Conservation (phyloP, 2,113 vertebrate species). For the Cyanocitta stelleri region DNA sequence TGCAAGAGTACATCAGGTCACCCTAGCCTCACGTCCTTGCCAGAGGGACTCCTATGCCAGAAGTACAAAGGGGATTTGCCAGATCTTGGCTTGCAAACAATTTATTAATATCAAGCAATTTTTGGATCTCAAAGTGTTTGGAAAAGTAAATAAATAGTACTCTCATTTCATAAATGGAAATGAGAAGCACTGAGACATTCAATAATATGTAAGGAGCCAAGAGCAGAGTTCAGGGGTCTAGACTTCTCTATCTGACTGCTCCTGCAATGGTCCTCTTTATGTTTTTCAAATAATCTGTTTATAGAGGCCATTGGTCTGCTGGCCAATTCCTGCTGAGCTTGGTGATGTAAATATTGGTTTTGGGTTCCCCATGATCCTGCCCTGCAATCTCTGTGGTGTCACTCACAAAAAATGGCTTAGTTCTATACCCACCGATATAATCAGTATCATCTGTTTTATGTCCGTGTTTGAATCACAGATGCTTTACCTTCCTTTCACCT, state of each 20-base stretch:
- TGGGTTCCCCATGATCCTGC: not conserved
- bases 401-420: not conserved
- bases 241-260: not conserved
- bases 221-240: not conserved
- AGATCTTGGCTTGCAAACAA: not conserved
- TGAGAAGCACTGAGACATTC: not conserved
- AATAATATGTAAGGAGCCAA: not conserved
- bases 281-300: not conserved
- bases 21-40: not conserved
- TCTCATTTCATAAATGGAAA: not conserved
- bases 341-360: not conserved
- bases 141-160: not conserved
- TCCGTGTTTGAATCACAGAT: not conserved
- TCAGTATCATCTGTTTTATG: not conserved
- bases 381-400: not conserved
- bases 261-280: not conserved
- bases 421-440: not conserved
- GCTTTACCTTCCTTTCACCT: not conserved
- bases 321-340: not conserved
- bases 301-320: not conserved
- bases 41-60: not conserved
- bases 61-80: not conserved
- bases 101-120: not conserved
- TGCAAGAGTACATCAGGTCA: not conserved
- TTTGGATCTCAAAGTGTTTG: not conserved